Evolutionary conservation across 1,140 invertebrate genomes (phyloP), one percentile per base, ranked within the genome.

Genomic region (Varroa destructor): DNA sequence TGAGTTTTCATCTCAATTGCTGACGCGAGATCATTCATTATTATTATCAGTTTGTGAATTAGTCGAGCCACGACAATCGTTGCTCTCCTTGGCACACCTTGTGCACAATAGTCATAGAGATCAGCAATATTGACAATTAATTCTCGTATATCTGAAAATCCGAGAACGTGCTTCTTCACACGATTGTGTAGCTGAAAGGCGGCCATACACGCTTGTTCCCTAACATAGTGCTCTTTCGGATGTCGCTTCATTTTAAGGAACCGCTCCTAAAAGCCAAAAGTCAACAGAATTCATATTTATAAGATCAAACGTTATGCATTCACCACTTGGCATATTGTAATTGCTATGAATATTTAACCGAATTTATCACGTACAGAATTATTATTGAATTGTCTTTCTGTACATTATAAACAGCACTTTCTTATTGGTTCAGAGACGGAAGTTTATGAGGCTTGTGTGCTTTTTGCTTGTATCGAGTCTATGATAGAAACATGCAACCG

Each of bases 141-240:
- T 37, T 67, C 61, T n/a, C 61, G 61, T 43, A 67, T 37, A 40
- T 67, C 61, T 67, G 12, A 14, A 37, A 43, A 67, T 1, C 61
- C 61, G 14, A 67, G 37, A 43, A 40, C 46, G 40, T 67, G 61
- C 36, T 67, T 67, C 46, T 46, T 67, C 12, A 67, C 46, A 12
- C 61, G 61, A 67, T 14, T 40, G 61, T 67, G 36, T 5, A 67
- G 46, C 40, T 43, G 61, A 46, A 67, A 67, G 14, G 40, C 61
- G 5, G 46, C 61, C 61, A 67, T 67, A 37, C 61, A 67, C 14
- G 61, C 61, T 46, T 67, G 61, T 37, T 67, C 40, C 8, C 61
- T n/a, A 40, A 67, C 61, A 8, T 36, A 67, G 46, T 67, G 46
- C 61, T 67, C 61, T 37, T 67, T 67, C 36, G 61, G 61, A 14